Base-by-base conservation (phyloP, 92 coral and sea anemone species). In the Virgularia gustaviana region DNA sequence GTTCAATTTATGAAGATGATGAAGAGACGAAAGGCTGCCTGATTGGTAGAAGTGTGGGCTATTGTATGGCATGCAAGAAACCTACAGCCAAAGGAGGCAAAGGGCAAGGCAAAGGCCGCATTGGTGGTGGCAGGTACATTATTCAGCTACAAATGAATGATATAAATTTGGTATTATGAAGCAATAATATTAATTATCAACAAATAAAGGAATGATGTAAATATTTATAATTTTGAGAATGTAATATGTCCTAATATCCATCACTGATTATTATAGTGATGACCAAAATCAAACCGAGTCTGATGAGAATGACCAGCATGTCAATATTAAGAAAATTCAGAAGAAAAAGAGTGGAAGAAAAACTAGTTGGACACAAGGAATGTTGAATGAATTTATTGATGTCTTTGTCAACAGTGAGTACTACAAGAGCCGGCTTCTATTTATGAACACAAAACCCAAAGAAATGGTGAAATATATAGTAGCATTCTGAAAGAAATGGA, bases 301-400 rank as follows among this genome's bases (percentile, higher is more conserved):
- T 20, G 75, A 49, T 53, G 37, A 24, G 67, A 63, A 70, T 11
- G 54, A 31, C 19, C 22, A 47, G 9, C 39, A 15, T 29, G 5
- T 29, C 47, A 33, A 49, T 34, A 72, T 57, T 13, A 72, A 79
- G 47, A 58, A 39, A 28, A 28, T 35, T 55, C 12, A 34, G 31
- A 68, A 54, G 63, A 68, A 68, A 59, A 67, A 39, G 45, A 30
- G 57, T 35, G 83, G 83, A n/a, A 68, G 83, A 37, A 78, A 78
- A 28, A 45, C 83, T 20, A 27, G 56, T 25, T 79, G 83, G 79
- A 57, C 72, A 54, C 47, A 31, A 41, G 30, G 68, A 20, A 28
- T 53, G 51, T 11, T 71, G 12, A 55, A 79, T 71, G 83, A 79
- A 34, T 57, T 79, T 42, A 41, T 79, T 33, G 79, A 71, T 54